Evolutionary conservation across 1,140 invertebrate species (phyloP).

Genomic region (Trichoplusia ni): DNA sequence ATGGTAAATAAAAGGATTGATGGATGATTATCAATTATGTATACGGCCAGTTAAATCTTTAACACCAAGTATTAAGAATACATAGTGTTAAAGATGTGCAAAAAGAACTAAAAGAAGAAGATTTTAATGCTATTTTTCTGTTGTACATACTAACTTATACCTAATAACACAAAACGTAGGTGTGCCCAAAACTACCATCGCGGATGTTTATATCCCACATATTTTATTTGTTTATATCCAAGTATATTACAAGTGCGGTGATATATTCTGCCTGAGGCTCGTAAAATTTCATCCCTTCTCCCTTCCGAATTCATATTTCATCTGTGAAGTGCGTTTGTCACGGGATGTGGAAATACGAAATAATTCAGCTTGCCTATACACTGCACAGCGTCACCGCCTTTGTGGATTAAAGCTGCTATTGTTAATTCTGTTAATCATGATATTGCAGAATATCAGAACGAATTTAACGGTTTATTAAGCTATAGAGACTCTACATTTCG

Average conservation of each 20-base stretch:
- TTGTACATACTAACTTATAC: not conserved
- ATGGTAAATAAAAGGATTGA: too few relatives aligned
- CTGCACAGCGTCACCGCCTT: not conserved
- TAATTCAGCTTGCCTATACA: not conserved
- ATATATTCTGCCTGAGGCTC: slow-evolving; percentile 23
- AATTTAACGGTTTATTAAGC: too few relatives aligned
- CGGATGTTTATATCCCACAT: slow-evolving; percentile 16
- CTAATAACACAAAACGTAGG: not conserved
- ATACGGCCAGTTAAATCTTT: too few relatives aligned
- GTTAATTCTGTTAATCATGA: too few relatives aligned
- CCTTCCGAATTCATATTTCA: slow-evolving; percentile 29
- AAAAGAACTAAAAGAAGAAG: too few relatives aligned
- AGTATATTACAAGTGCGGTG: slow-evolving; percentile 24
- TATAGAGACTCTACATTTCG: too few relatives aligned
- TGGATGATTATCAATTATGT: too few relatives aligned
- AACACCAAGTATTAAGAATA: too few relatives aligned
- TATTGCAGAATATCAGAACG: too few relatives aligned
- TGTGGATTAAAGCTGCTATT: too few relatives aligned
- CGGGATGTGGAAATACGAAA: slow-evolving; percentile 19
- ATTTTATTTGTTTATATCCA: slow-evolving; percentile 29
- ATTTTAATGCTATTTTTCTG: not conserved
- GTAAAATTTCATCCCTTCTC: slow-evolving; percentile 28
- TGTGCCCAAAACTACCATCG: slow-evolving; percentile 9
- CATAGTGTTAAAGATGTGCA: too few relatives aligned
- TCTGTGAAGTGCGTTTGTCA: slow-evolving; percentile 29